These are phyloP conservation scores for Andrena chrysosceles DNA, from an alignment of 2,888 invertebrate genomes.

Conservation along the genomic window DNA sequence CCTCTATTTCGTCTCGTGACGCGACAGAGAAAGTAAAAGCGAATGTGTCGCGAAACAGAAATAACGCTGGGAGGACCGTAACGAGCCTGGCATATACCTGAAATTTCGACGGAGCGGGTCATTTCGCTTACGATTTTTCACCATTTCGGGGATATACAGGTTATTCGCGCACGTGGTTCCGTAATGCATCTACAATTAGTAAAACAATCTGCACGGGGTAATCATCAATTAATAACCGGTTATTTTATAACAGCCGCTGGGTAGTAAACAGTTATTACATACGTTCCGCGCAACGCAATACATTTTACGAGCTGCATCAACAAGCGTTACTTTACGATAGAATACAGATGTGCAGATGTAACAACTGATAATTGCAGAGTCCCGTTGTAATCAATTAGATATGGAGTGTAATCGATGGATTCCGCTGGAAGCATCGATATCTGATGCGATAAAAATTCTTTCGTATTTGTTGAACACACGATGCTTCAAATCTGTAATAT, in stretches of 20 bases:
- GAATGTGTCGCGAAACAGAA: not conserved
- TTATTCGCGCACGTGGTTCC: not conserved
- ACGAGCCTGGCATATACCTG: not conserved
- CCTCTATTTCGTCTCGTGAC: not conserved
- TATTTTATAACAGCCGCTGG: conserved; percentile 4
- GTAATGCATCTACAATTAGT: conserved; percentile 5
- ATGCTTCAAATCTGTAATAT: not conserved
- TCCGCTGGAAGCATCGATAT: not conserved
- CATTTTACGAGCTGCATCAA: conserved; percentile 27
- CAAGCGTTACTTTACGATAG: not conserved
- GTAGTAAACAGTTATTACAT: not conserved
- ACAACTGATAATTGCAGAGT: not conserved
- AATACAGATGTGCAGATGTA: not conserved
- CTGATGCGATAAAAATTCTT: not conserved
- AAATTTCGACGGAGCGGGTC: not conserved
- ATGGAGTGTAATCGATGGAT: not conserved
- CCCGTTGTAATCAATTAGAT: not conserved
- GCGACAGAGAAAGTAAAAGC: conserved; percentile 24
- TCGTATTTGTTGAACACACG: not conserved
- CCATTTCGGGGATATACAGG: not conserved
- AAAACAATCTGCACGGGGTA: conserved; percentile 4
- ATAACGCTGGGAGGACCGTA: not conserved
- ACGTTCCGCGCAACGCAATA: not conserved
- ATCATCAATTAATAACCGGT: conserved; percentile 13
- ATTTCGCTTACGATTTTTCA: not conserved